Conservation (phyloP, 2,797 vertebrate genomes). For the Parotocinclus haroldoi region DNA sequence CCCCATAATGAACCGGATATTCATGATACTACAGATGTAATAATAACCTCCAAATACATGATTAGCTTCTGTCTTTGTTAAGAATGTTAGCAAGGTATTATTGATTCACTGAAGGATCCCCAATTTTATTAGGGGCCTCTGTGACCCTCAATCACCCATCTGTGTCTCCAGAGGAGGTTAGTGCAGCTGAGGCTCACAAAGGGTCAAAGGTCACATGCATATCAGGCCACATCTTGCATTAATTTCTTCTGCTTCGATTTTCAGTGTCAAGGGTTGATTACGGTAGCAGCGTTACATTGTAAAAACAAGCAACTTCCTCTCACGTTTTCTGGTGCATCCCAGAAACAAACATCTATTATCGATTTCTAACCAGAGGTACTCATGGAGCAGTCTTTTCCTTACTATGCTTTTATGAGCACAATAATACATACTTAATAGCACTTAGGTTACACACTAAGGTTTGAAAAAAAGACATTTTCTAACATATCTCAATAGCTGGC, state of each 20-base stretch:
- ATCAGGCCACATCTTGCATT: slow-evolving; percentile 1
- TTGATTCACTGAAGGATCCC: neutral
- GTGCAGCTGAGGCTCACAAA: slow-evolving; percentile 6
- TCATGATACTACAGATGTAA: no score
- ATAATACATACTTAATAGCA: neutral
- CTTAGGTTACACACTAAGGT: no score
- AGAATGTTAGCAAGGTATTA: neutral
- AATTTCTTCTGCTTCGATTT: neutral
- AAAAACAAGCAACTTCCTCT: neutral
- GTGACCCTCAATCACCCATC: slow-evolving; percentile 6
- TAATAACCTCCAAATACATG: no score
- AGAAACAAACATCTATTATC: neutral
- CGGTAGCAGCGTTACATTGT: neutral
- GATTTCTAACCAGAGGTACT: neutral
- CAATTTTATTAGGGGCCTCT: slow-evolving; percentile 11
- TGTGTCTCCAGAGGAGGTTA: slow-evolving; percentile 21
- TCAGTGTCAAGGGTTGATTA: neutral
- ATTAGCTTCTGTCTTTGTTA: neutral
- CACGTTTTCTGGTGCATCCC: neutral
- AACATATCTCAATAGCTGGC: no score
- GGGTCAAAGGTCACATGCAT: slow-evolving; percentile 8
- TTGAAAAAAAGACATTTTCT: no score
- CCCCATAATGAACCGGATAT: no score
- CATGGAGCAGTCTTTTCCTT: slow-evolving; percentile 10
- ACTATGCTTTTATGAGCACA: neutral